phyloP scores from a whole-genome alignment of 2,113 vertebrate genomes.

The Gnathonemus longibarbis region DNA sequence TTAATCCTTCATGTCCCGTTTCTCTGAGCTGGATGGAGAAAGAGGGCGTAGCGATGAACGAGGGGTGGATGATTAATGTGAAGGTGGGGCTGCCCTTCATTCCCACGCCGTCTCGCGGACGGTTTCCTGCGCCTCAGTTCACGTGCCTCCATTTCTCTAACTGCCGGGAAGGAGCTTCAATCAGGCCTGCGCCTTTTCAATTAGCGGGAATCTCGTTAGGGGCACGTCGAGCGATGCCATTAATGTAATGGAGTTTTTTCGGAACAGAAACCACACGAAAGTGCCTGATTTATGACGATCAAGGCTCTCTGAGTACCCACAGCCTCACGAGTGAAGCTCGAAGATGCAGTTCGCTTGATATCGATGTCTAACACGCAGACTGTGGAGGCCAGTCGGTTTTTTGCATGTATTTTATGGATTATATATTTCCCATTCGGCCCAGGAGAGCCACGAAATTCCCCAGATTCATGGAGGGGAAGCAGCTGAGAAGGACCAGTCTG shows the following conservation, averaged over 20 bases:
- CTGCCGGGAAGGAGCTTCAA: background rate
- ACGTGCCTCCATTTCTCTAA: background rate
- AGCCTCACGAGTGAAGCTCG: conserved; percentile 9
- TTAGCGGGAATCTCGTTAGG: conserved; percentile 7
- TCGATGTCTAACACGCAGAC: conserved; percentile 15
- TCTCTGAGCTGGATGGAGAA: background rate
- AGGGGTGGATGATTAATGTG: background rate
- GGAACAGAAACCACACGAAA: conserved; percentile 14
- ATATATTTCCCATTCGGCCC: background rate
- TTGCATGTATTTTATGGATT: background rate
- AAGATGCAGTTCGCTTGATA: background rate
- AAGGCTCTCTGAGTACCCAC: conserved; percentile 5
- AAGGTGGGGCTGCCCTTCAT: background rate
- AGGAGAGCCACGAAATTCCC: background rate
- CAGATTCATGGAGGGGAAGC: background rate
- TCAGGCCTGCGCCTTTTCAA: background rate
- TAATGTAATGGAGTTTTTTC: conserved; percentile 9
- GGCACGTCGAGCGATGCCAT: background rate
- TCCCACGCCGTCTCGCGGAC: background rate
- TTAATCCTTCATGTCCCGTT: background rate
- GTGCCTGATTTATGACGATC: conserved; percentile 29
- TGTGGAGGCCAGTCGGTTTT: background rate
- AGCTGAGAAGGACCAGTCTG: background rate
- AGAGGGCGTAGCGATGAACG: background rate
- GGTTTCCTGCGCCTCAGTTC: background rate